Percentiles rank a stretch among this genome's conserved stretches.
phyloP scores from a whole-genome alignment of 2,888 invertebrate genomes.

The Plebejus melissa region DNA sequence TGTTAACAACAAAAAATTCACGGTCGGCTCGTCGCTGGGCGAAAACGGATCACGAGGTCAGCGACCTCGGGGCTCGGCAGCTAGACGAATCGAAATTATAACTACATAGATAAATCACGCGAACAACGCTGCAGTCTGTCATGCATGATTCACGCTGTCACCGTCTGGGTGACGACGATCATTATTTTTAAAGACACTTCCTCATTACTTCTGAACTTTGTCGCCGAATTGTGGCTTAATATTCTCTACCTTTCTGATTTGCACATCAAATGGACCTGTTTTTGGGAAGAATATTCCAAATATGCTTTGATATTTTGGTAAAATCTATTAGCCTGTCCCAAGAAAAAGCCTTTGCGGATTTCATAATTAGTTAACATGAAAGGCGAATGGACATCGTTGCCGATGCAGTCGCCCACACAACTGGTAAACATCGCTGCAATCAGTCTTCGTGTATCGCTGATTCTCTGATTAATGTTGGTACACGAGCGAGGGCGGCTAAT shows the following conservation, averaged over 20 bases:
- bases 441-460: conserved; percentile 24
- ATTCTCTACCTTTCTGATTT: not conserved
- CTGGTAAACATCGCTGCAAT: conserved; percentile 5
- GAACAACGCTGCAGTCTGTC: conserved; percentile 52
- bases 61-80: conserved; percentile 49
- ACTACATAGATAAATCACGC: conserved; percentile 47
- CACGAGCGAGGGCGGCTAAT: conserved; percentile 15
- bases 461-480: conserved; percentile 25
- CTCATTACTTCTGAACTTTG: not conserved
- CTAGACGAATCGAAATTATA: conserved; percentile 47
- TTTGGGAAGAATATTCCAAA: not conserved
- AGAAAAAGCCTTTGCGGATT: not conserved
- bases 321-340: not conserved
- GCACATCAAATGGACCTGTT: not conserved
- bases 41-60: conserved; percentile 37
- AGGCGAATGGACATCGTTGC: not conserved
- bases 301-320: not conserved
- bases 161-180: conserved; percentile 34
- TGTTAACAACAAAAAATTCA: not conserved
- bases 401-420: not conserved
- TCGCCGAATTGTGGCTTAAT: not conserved
- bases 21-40: conserved; percentile 13
- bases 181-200: not conserved
- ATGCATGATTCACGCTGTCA: conserved; percentile 53
- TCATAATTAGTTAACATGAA: no score